phyloP scores from a whole-genome alignment of 2,797 vertebrate species.

The Mareca strepera region DNA sequence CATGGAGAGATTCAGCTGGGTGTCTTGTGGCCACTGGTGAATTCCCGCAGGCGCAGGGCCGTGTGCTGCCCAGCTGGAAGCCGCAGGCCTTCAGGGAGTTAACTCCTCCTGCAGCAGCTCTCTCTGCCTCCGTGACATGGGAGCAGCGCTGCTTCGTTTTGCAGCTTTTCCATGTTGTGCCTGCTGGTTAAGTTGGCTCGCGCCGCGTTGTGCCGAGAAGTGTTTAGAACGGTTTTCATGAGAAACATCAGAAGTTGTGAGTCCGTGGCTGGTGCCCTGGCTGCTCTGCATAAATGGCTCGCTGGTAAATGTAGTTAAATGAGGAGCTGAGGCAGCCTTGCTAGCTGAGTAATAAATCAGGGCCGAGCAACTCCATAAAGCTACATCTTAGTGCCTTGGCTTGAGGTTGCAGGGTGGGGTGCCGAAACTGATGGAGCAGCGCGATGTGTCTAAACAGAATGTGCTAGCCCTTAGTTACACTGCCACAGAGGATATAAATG shows the following conservation, averaged over 20 bases:
- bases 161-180: slow-evolving; percentile 16
- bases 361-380: slow-evolving; percentile 19
- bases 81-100: not conserved
- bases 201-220: slow-evolving; percentile 6
- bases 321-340: not conserved
- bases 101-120: not conserved
- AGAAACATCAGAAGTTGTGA: slow-evolving; percentile 2
- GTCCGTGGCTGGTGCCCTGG: not conserved
- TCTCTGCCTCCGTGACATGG: not conserved
- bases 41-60: not conserved
- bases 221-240: not conserved
- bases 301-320: slow-evolving; percentile 30
- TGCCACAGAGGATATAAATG: slow-evolving; percentile 23
- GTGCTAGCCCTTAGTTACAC: slow-evolving; percentile 50
- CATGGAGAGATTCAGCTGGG: not conserved
- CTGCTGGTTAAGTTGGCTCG: slow-evolving; percentile 4
- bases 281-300: slow-evolving; percentile 5
- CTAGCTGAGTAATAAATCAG: slow-evolving; percentile 23
- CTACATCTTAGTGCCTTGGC: slow-evolving; percentile 48
- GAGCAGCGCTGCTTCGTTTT: slow-evolving; percentile 16
- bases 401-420: slow-evolving; percentile 17
- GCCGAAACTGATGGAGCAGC: not conserved
- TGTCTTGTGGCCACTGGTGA: not conserved
- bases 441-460: slow-evolving; percentile 47
- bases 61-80: not conserved